A percentile compares a stretch with the other conserved stretches of the same genome.
Conservation (phyloP, 2,113 vertebrate genomes). For the Anser brachyrhynchus region DNA sequence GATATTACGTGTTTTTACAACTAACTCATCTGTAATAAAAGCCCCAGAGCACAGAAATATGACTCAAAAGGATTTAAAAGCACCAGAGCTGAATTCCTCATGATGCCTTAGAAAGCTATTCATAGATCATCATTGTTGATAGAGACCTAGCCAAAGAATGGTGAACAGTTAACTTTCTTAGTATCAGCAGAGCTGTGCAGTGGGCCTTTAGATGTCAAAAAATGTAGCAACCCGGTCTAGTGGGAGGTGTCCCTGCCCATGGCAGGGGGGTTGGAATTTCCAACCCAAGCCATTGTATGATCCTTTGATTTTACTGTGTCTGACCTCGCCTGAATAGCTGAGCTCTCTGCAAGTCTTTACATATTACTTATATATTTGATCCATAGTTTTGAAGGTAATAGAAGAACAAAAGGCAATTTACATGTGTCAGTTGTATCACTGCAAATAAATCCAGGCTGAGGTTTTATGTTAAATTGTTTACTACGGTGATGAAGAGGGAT, state of each 20-base stretch:
- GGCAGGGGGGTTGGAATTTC: too few species aligned
- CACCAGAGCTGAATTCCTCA: background rate
- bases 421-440: background rate
- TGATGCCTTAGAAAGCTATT: background rate
- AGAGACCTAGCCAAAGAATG: background rate
- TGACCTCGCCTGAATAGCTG: background rate
- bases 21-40: constrained; percentile 39
- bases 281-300: too few species aligned
- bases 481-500: background rate
- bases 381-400: background rate
- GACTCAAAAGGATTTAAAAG: constrained; percentile 34
- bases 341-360: background rate
- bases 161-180: background rate
- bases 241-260: too few species aligned
- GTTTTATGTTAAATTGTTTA: background rate
- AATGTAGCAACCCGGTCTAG: background rate
- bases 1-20: constrained; percentile 48
- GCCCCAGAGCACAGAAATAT: background rate
- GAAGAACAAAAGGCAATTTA: background rate
- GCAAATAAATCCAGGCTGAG: background rate
- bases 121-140: background rate
- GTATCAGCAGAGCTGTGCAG: background rate
- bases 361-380: background rate
- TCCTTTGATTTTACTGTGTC: background rate
- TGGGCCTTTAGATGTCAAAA: background rate